Conservation (phyloP, 2,113 vertebrate genomes). For the Xenus cinereus region DNA sequence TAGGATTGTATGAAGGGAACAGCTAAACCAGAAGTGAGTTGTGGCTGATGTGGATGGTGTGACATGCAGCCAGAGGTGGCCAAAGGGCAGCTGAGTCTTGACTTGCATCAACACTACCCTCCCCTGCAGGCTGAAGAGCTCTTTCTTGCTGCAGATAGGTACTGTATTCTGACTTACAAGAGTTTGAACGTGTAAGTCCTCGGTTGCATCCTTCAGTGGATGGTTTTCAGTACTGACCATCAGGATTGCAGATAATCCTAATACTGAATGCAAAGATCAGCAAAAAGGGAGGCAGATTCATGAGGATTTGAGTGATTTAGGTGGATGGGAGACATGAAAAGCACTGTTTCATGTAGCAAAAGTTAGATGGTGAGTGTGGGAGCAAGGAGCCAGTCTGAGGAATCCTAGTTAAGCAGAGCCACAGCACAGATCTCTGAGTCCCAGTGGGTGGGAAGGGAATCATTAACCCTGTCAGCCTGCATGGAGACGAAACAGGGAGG, state of each 20-base stretch:
- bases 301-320: background rate
- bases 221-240: background rate
- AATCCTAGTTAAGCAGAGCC: background rate
- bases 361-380: background rate
- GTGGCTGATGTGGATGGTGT: background rate
- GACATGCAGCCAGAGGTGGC: background rate
- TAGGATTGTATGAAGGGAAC: background rate
- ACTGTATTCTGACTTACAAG: background rate
- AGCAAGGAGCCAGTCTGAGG: background rate
- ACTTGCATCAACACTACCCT: background rate
- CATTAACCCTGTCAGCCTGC: background rate
- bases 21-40: background rate
- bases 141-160: background rate
- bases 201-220: background rate
- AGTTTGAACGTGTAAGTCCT: background rate
- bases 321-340: background rate
- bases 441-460: background rate
- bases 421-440: background rate
- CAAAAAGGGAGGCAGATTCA: background rate
- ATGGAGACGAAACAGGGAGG: background rate
- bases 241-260: background rate
- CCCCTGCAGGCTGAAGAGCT: background rate
- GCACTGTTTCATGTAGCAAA: background rate
- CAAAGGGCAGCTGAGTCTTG: background rate
- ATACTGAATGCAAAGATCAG: background rate